phyloP scores from a whole-genome alignment of 2,113 vertebrate species.

The Oophaga pumilio region DNA sequence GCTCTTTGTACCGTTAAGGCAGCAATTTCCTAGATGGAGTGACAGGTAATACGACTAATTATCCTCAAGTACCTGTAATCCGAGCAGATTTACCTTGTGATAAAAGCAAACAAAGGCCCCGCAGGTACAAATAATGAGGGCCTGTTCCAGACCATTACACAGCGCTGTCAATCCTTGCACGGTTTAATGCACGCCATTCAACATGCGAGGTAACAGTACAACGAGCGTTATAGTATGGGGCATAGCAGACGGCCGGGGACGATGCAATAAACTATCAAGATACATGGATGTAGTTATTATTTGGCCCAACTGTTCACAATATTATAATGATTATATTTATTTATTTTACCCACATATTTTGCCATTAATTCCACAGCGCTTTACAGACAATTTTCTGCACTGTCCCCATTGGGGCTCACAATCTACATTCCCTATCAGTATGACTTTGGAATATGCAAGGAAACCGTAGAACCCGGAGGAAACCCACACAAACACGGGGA shows the following conservation, averaged over 20 bases:
- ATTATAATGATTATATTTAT: not conserved
- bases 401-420: too few relatives aligned
- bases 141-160: slow-evolving; percentile 68
- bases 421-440: too few relatives aligned
- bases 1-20: slow-evolving; percentile 67
- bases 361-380: too few relatives aligned
- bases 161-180: not conserved
- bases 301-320: not conserved
- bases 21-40: slow-evolving; percentile 70
- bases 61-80: slow-evolving; percentile 95
- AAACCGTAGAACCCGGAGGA: too few relatives aligned
- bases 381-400: too few relatives aligned
- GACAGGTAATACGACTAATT: slow-evolving; percentile 93
- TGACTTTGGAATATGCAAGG: too few relatives aligned
- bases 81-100: slow-evolving; percentile 81
- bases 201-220: not conserved
- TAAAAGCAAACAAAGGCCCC: slow-evolving; percentile 83
- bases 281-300: not conserved
- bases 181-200: not conserved
- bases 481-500: too few relatives aligned
- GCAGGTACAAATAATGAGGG: slow-evolving; percentile 78
- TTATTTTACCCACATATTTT: too few relatives aligned
- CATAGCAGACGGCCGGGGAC: not conserved
- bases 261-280: not conserved
- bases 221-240: not conserved